Percentiles rank a stretch among this genome's conserved stretches.
Evolutionary conservation across 2,888 invertebrate genomes (phyloP).

Genomic region (Lordiphosa andalusiaca): DNA sequence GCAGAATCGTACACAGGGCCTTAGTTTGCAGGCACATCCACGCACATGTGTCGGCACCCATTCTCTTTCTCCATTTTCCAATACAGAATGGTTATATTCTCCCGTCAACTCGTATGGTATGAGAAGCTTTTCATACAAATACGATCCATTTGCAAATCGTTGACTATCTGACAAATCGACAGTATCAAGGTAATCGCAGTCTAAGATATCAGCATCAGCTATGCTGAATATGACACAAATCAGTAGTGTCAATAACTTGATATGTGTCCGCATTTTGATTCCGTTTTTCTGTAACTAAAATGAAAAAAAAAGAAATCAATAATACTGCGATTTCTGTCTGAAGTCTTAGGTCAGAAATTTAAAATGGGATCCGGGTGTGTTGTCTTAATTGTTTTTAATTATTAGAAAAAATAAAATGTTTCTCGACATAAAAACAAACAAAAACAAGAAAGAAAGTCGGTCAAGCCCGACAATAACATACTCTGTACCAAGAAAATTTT

Average conservation of each 20-base stretch:
- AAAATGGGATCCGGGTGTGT: too few species aligned
- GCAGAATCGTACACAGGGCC: conserved; percentile 71
- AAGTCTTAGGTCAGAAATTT: too few species aligned
- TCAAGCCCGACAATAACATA: too few species aligned
- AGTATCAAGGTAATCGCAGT: conserved; percentile 62
- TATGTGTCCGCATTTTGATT: not conserved
- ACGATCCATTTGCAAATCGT: conserved; percentile 50
- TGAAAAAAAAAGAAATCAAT: too few species aligned
- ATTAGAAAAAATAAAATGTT: too few species aligned
- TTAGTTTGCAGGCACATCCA: conserved; percentile 68
- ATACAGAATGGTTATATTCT: conserved; percentile 34
- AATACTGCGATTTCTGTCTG: too few species aligned
- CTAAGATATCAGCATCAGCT: conserved; percentile 28
- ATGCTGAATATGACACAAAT: not conserved
- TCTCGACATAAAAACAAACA: too few species aligned
- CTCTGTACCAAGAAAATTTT: too few species aligned
- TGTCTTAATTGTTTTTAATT: too few species aligned
- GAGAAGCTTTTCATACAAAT: conserved; percentile 48
- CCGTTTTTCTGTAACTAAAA: not conserved
- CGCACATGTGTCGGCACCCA: conserved; percentile 33
- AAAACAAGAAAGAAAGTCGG: too few species aligned
- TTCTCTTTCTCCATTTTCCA: conserved; percentile 7
- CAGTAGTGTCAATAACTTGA: not conserved
- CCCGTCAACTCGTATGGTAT: conserved; percentile 49
- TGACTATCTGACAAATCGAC: conserved; percentile 47